Evolutionary conservation across 2,797 vertebrate genomes (phyloP).

Genomic region (Momotus momota): DNA sequence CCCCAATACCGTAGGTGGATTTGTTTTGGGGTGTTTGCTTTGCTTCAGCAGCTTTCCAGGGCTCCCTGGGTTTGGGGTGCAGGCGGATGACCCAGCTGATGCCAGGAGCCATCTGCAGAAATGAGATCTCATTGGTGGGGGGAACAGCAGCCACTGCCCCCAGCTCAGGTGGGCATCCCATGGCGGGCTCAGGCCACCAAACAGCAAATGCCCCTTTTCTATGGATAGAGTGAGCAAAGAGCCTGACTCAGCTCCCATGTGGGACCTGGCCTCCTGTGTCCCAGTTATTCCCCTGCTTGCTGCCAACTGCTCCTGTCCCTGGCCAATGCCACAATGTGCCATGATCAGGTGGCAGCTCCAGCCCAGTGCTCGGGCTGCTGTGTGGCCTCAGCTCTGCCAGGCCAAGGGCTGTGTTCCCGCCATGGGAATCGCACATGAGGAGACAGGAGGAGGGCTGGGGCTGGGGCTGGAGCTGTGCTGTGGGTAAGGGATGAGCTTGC

Average conservation of each 20-base stretch:
- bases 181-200: neutral
- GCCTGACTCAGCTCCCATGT: fast-evolving
- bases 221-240: fast-evolving
- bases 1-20: fast-evolving
- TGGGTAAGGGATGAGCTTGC: neutral
- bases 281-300: fast-evolving
- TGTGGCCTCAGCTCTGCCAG: neutral
- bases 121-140: fast-evolving
- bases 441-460: neutral
- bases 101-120: fast-evolving
- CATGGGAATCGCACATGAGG: fast-evolving
- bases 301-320: neutral
- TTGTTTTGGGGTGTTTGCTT: neutral
- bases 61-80: neutral
- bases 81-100: neutral
- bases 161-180: neutral
- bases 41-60: neutral
- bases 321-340: neutral
- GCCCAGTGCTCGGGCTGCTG: neutral
- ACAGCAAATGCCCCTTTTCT: fast-evolving
- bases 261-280: neutral
- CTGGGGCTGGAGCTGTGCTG: neutral
- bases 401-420: too few relatives aligned
- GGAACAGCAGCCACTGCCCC: neutral
- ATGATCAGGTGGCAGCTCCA: neutral